phyloP scores from a whole-genome alignment of 2,888 invertebrate genomes.

The Lasioglossum villosulum region DNA sequence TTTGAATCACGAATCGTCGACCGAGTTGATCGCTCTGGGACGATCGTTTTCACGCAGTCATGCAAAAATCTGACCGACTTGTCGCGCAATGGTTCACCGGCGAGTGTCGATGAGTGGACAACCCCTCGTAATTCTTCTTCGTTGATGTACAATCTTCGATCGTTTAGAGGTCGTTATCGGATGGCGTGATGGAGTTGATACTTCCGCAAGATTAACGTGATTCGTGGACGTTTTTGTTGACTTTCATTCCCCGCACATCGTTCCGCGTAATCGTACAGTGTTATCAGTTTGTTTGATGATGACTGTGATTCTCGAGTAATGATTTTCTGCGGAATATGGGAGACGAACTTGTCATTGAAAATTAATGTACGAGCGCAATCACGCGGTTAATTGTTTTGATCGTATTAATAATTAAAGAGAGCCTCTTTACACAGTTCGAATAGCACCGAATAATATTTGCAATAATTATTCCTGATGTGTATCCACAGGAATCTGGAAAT shows the following conservation, averaged over 20 bases:
- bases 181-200: neutral
- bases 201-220: neutral
- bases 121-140: neutral
- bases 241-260: neutral
- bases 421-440: neutral
- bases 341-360: neutral
- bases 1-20: neutral
- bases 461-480: neutral
- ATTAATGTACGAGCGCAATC: too few relatives aligned
- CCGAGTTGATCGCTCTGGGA: neutral
- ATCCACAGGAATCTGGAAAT: neutral
- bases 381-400: neutral
- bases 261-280: neutral
- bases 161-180: neutral
- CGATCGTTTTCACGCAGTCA: neutral
- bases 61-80: neutral
- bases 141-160: neutral
- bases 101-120: neutral
- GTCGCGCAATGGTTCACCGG: neutral
- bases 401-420: neutral
- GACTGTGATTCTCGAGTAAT: neutral
- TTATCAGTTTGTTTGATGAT: neutral
- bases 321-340: neutral
- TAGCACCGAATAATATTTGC: neutral
- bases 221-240: neutral